Conservation (phyloP, 2,113 vertebrate genomes). For the Paraplagusia blochii region DNA sequence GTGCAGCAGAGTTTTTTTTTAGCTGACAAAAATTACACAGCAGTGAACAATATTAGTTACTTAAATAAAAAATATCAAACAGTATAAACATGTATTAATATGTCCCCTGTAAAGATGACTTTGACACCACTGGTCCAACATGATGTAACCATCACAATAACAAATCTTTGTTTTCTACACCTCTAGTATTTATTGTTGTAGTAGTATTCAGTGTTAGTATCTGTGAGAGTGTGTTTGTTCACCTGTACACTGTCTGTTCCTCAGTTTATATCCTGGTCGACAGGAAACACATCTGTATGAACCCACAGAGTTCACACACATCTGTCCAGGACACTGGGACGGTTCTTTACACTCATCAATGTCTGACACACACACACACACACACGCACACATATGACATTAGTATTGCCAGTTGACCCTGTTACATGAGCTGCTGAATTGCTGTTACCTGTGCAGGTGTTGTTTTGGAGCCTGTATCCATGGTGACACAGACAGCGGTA, state of each 20-base stretch:
- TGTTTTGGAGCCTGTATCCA: slow-evolving; percentile 71
- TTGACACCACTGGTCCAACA: too few relatives aligned
- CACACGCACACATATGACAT: not conserved
- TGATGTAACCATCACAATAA: too few relatives aligned
- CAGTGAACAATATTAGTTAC: too few relatives aligned
- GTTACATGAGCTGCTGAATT: not conserved
- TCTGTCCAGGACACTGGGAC: slow-evolving; percentile 78
- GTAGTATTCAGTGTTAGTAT: not conserved
- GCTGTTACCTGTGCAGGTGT: slow-evolving; percentile 66
- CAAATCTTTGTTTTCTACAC: too few relatives aligned
- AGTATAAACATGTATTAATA: too few relatives aligned
- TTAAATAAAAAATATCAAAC: too few relatives aligned
- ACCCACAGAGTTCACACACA: slow-evolving; percentile 80
- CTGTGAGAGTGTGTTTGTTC: slow-evolving; percentile 30
- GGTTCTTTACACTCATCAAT: slow-evolving; percentile 75
- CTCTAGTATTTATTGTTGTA: too few relatives aligned
- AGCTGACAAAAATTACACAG: too few relatives aligned
- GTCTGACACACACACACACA: slow-evolving; percentile 64
- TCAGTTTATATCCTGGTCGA: slow-evolving; percentile 72
- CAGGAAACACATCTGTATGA: slow-evolving; percentile 82
- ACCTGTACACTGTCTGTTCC: slow-evolving; percentile 76
- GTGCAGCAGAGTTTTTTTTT: too few relatives aligned
- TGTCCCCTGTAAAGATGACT: too few relatives aligned
- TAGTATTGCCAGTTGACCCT: too few relatives aligned
- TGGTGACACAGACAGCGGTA: slow-evolving; percentile 79